Percentiles rank a stretch among this genome's conserved stretches.
Evolutionary conservation across 2,797 vertebrate genomes (phyloP).

Genomic region (Echiichthys vipera): DNA sequence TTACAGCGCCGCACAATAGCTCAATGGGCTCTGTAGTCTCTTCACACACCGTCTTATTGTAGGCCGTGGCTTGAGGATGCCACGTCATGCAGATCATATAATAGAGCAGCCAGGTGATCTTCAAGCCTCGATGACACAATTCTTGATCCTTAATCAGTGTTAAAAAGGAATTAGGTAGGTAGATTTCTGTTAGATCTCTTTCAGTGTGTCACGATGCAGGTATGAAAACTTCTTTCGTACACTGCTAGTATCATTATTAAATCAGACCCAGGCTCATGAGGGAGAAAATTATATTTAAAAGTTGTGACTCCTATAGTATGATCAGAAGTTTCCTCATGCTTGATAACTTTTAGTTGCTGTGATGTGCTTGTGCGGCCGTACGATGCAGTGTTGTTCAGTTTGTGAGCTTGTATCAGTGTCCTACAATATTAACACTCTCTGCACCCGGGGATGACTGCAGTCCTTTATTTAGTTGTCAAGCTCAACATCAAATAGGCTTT

Average conservation of each 20-base stretch:
- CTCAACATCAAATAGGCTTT: conserved; percentile 26
- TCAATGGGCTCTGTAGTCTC: conserved; percentile 42
- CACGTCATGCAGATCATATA: conserved; percentile 54
- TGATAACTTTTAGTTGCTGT: neutral
- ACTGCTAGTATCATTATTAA: neutral
- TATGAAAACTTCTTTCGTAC: neutral
- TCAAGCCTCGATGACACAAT: conserved; percentile 29
- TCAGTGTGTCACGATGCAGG: neutral
- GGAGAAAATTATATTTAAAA: neutral
- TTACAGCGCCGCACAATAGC: conserved; percentile 65
- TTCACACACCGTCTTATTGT: conserved; percentile 54
- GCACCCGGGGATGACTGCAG: conserved; percentile 48
- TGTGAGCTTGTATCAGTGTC: conserved; percentile 27
- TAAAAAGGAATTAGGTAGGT: conserved; percentile 23
- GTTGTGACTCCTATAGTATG: neutral
- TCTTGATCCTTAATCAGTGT: conserved; percentile 24
- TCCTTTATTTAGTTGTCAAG: conserved; percentile 30
- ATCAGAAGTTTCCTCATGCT: neutral
- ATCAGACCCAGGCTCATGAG: neutral
- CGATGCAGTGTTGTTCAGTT: neutral
- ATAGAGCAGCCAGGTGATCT: conserved; percentile 37
- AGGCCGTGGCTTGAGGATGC: conserved; percentile 40
- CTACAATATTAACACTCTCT: conserved; percentile 19
- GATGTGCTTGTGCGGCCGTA: neutral
- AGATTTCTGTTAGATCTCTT: conserved; percentile 37